Conservation (phyloP, 2,113 vertebrate species). For the Elanoides forficatus region DNA sequence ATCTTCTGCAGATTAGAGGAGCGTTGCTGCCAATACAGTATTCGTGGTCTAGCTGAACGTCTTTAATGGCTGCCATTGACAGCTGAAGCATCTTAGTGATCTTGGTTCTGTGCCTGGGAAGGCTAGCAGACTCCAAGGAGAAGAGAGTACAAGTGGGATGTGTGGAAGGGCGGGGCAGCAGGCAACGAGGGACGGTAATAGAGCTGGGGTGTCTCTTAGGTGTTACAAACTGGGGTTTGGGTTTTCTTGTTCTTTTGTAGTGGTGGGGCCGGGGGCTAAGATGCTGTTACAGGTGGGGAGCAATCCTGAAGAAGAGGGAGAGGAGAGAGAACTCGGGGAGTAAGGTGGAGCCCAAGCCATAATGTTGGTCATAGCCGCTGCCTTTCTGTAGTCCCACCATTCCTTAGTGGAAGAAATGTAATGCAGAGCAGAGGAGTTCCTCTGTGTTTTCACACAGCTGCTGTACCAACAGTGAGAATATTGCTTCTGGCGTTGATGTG, state of each 20-base stretch:
- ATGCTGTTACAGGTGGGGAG: background rate
- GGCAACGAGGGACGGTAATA: background rate
- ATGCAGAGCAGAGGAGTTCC: background rate
- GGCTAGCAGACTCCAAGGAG: background rate
- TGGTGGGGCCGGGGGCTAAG: background rate
- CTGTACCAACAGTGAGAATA: background rate
- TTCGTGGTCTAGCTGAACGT: fast-evolving
- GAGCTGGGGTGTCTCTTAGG: background rate
- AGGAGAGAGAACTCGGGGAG: background rate
- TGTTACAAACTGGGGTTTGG: background rate
- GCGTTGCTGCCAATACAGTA: background rate
- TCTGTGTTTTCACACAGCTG: background rate
- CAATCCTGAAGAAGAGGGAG: background rate
- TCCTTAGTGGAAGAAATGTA: background rate
- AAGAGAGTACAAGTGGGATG: background rate
- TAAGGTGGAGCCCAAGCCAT: background rate
- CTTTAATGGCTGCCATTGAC: background rate
- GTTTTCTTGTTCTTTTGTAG: background rate
- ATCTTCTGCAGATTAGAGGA: background rate
- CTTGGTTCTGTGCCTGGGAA: background rate
- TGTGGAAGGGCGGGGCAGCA: background rate
- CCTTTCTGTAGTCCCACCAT: background rate
- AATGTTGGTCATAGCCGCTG: background rate
- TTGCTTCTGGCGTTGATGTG: background rate
- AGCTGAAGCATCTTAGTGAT: background rate